phyloP scores from a whole-genome alignment of 2,888 invertebrate genomes.

The Amphipyra tragopoginis region DNA sequence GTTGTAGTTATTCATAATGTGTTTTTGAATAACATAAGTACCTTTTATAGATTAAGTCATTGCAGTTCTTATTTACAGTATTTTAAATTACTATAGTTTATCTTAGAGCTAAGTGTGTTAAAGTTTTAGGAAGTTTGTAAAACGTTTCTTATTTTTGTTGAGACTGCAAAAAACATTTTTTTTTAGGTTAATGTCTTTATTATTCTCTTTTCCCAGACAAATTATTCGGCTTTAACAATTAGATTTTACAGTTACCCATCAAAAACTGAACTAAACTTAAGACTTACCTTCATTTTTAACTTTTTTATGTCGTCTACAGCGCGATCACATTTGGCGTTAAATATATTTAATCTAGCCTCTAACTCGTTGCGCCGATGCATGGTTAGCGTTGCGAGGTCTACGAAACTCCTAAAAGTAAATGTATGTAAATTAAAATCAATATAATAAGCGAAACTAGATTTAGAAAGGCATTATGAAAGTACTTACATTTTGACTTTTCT shows the following conservation, averaged over 20 bases:
- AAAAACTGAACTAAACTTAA: background rate
- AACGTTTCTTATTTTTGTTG: too few species aligned
- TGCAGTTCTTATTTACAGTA: too few species aligned
- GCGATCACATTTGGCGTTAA: slow-evolving; percentile 79
- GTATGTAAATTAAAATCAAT: slow-evolving; percentile 10
- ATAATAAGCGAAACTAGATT: slow-evolving; percentile 41
- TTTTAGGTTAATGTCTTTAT: background rate
- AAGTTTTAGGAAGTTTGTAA: too few species aligned
- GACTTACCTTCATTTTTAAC: slow-evolving; percentile 78
- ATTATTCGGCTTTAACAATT: background rate
- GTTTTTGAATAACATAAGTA: too few species aligned
- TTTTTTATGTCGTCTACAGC: slow-evolving; percentile 76
- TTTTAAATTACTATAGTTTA: too few species aligned
- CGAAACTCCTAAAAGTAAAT: slow-evolving; percentile 78
- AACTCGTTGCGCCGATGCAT: slow-evolving; percentile 81
- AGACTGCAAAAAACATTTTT: too few species aligned
- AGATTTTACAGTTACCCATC: slow-evolving; percentile 8
- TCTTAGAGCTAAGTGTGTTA: too few species aligned
- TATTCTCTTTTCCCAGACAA: background rate
- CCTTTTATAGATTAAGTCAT: background rate
- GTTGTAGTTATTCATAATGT: too few species aligned
- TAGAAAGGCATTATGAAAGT: slow-evolving; percentile 57
- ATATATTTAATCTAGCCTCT: slow-evolving; percentile 76
- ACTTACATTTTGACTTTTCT: slow-evolving; percentile 60
- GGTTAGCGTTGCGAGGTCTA: slow-evolving; percentile 80